A percentile compares a stretch with the other conserved stretches of the same genome.
Conservation (phyloP, 2,113 vertebrate genomes). For the Orcinus orca region DNA sequence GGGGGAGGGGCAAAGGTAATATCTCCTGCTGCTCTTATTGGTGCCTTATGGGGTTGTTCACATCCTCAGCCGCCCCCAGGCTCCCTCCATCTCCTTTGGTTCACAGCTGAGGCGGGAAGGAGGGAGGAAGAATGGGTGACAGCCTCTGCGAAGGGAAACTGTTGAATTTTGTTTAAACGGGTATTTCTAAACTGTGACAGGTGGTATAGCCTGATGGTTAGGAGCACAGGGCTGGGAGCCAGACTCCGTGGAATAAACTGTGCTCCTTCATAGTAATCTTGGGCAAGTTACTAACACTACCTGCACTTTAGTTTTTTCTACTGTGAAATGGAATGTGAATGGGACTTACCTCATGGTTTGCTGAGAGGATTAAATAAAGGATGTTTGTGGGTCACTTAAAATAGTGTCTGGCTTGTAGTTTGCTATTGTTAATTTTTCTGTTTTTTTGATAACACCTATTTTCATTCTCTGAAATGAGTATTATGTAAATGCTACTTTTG, state of each 20-base stretch:
- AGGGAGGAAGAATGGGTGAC: not conserved
- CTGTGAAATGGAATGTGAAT: not conserved
- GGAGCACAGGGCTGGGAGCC: not conserved
- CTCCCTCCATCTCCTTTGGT: not conserved
- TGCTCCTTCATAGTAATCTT: not conserved
- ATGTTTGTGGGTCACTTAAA: not conserved
- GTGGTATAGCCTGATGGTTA: not conserved
- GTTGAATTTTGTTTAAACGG: not conserved
- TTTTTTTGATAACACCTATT: not conserved
- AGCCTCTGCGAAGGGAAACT: not conserved
- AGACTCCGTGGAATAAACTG: not conserved
- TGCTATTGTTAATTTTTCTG: not conserved
- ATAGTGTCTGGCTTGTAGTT: not conserved
- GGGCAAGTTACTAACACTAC: not conserved
- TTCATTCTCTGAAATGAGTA: not conserved
- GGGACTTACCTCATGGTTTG: not conserved
- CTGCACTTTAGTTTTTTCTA: not conserved
- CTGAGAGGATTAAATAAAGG: conserved; percentile 1
- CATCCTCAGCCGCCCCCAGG: not conserved
- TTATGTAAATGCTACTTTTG: not conserved
- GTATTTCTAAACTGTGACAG: not conserved
- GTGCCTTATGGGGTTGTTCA: not conserved
- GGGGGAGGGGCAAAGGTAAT: not conserved
- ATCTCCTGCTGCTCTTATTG: not conserved
- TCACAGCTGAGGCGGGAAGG: not conserved